phyloP scores from a whole-genome alignment of 2,888 invertebrate species.

The Notodonta ziczac region DNA sequence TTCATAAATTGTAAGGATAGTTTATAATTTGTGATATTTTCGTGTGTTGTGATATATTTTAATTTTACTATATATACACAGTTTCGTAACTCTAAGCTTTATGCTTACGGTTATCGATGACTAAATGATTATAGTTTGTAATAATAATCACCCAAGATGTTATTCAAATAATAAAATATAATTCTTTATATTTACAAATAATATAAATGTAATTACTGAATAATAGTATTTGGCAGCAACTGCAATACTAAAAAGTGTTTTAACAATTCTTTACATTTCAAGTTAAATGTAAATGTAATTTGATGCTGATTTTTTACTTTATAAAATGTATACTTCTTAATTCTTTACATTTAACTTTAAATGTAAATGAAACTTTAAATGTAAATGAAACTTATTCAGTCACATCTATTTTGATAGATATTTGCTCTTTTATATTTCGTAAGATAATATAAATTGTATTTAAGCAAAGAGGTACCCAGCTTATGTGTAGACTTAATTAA shows the following conservation, averaged over 20 bases:
- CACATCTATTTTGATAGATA: conserved; percentile 1
- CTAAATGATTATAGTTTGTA: conserved; percentile 4
- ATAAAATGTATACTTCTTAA: not conserved
- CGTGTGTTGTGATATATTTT: conserved; percentile 67
- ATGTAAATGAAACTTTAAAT: conserved; percentile 6
- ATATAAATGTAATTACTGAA: conserved; percentile 26
- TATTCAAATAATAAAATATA: conserved; percentile 12
- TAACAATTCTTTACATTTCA: conserved; percentile 26
- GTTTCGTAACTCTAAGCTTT: conserved; percentile 28
- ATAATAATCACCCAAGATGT: conserved; percentile 14
- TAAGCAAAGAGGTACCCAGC: not conserved
- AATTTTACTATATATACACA: conserved; percentile 21
- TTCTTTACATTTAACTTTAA: conserved; percentile 9
- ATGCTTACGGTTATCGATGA: conserved; percentile 25
- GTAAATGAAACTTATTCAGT: too few species aligned
- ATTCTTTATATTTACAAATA: conserved; percentile 29
- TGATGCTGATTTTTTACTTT: conserved; percentile 6
- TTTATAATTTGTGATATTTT: conserved; percentile 66
- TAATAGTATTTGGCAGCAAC: not conserved
- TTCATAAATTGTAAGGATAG: conserved; percentile 37
- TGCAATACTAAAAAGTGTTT: not conserved
- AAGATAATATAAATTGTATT: conserved; percentile 5
- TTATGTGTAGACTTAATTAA: not conserved
- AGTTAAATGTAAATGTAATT: conserved; percentile 21
- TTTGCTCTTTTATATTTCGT: conserved; percentile 1